phyloP scores from a whole-genome alignment of 2,113 vertebrate genomes.

The Periophthalmus modestus region DNA sequence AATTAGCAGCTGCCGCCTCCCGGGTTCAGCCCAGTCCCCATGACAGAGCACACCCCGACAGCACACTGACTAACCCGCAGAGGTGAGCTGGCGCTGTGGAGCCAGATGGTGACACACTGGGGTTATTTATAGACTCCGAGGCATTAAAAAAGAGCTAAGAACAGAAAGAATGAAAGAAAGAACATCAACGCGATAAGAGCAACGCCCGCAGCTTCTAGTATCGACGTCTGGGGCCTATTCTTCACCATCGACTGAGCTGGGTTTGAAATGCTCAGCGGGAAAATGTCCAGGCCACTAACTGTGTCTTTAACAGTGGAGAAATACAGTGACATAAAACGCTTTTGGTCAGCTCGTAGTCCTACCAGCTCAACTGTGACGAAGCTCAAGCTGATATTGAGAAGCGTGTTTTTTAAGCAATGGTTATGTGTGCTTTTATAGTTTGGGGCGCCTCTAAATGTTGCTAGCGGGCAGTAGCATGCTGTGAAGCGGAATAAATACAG shows the following conservation, averaged over 20 bases:
- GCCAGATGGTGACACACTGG: conserved; percentile 65
- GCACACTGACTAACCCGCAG: conserved; percentile 54
- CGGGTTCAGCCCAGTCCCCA: conserved; percentile 40
- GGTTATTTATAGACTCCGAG: conserved; percentile 52
- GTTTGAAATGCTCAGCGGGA: conserved; percentile 27
- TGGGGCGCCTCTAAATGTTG: conserved; percentile 1
- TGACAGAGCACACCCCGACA: conserved; percentile 46
- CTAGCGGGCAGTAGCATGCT: conserved; percentile 4
- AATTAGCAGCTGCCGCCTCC: conserved; percentile 31
- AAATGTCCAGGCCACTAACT: conserved; percentile 15
- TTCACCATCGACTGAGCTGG: conserved; percentile 23
- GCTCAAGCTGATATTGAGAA: neutral
- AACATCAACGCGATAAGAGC: conserved; percentile 31
- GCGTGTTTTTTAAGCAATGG: neutral
- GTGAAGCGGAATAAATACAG: conserved; percentile 21
- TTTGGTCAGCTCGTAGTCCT: neutral
- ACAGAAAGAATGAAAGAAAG: conserved; percentile 27
- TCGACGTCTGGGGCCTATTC: conserved; percentile 25
- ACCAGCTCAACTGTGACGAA: neutral
- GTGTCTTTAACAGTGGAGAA: conserved; percentile 4
- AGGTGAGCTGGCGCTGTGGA: conserved; percentile 61
- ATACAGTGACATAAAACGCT: neutral
- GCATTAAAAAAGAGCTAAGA: conserved; percentile 19
- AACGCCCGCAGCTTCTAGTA: conserved; percentile 23
- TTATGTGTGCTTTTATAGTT: conserved; percentile 4